These are phyloP conservation scores for Spinus olivaceus DNA, from an alignment of 2,797 vertebrate species.

Conservation along the genomic window DNA sequence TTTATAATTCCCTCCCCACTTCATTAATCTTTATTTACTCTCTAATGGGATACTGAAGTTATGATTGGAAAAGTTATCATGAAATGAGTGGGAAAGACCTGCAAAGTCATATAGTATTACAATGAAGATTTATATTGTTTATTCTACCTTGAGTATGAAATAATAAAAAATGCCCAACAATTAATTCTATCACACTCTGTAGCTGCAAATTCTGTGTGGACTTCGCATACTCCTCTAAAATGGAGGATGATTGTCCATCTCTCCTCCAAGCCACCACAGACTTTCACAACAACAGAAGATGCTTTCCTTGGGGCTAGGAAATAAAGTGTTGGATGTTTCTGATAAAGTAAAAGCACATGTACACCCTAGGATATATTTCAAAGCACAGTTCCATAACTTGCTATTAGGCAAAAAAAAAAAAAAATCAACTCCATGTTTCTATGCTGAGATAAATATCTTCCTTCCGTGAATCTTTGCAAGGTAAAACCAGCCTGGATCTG, in stretches of 20 bases:
- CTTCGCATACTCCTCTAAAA: background rate
- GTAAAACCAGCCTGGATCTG: background rate
- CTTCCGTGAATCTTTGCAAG: background rate
- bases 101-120: background rate
- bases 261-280: background rate
- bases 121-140: background rate
- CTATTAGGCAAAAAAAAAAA: background rate
- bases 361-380: background rate
- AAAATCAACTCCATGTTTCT: background rate
- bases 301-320: background rate
- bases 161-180: background rate
- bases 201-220: background rate
- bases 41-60: background rate
- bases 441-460: background rate
- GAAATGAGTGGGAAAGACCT: background rate
- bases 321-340: background rate
- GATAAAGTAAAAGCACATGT: conserved; percentile 18
- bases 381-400: background rate
- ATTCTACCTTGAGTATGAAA: background rate
- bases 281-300: conserved; percentile 4
- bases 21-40: background rate
- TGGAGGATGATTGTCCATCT: background rate
- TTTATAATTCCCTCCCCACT: background rate
- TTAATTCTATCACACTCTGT: background rate
- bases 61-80: background rate